These are phyloP conservation scores for Metridium senile DNA, from an alignment of 92 coral and sea anemone species.

Conservation along the genomic window DNA sequence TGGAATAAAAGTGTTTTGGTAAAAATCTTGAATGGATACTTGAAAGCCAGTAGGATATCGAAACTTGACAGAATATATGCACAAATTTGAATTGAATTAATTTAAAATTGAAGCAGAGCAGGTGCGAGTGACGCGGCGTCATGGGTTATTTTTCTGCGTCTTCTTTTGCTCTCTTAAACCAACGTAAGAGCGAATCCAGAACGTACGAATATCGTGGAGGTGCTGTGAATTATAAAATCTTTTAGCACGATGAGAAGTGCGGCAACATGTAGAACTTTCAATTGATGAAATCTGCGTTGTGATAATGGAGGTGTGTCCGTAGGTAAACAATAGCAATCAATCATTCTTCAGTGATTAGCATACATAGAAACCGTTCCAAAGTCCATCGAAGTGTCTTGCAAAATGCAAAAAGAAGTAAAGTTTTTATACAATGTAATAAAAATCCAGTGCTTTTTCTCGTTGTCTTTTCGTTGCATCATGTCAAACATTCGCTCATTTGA, in stretches of 20 bases:
- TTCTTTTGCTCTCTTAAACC: not conserved
- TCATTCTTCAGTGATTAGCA: not conserved
- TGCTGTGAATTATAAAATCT: not conserved
- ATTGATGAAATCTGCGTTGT: not conserved
- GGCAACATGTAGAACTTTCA: not conserved
- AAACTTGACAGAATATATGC: too few species aligned
- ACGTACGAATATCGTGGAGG: not conserved
- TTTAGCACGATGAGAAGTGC: not conserved
- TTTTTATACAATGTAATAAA: not conserved
- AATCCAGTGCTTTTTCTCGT: not conserved
- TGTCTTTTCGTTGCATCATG: not conserved
- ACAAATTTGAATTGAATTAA: not conserved
- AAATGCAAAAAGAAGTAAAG: not conserved
- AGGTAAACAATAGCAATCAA: slow-evolving; percentile 8
- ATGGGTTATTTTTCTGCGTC: not conserved
- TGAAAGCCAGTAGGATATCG: too few species aligned
- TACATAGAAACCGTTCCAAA: not conserved
- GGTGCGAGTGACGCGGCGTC: not conserved
- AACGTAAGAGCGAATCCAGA: not conserved
- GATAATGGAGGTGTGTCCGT: slow-evolving; percentile 9
- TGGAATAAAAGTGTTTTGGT: too few species aligned
- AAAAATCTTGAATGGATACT: too few species aligned
- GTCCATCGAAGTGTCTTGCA: not conserved
- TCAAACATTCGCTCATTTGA: slow-evolving; percentile 36
- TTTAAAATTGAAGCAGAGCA: not conserved